These are phyloP conservation scores for Trichogramma evanescens DNA, from an alignment of 2,888 invertebrate genomes.

Conservation along the genomic window DNA sequence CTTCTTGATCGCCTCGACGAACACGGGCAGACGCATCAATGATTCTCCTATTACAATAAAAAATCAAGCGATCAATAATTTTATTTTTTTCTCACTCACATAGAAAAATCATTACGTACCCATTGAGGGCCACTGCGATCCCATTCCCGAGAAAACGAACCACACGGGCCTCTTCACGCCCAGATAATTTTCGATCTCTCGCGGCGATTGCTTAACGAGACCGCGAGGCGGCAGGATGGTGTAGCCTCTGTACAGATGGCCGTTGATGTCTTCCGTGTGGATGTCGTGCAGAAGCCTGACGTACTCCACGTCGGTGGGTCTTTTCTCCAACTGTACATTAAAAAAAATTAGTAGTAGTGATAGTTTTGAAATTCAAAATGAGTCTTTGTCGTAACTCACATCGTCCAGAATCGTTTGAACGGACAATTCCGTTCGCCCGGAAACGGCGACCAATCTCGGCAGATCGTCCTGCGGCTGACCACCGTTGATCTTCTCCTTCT, in stretches of 20 bases:
- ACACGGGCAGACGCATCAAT: slow-evolving; percentile 61
- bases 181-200: slow-evolving; percentile 44
- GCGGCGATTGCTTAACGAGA: not conserved
- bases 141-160: slow-evolving; percentile 90
- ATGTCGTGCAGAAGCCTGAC: slow-evolving; percentile 56
- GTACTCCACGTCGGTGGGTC: slow-evolving; percentile 57
- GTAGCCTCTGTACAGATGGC: slow-evolving; percentile 70
- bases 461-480: slow-evolving; percentile 58
- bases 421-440: slow-evolving; percentile 73
- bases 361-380: not conserved
- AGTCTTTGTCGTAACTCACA: slow-evolving; percentile 43
- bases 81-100: not conserved
- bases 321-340: slow-evolving; percentile 34
- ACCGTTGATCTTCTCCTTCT: slow-evolving; percentile 56
- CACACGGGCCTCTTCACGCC: slow-evolving; percentile 68
- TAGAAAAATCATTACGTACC: slow-evolving; percentile 45
- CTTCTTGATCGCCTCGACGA: slow-evolving; percentile 57
- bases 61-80: not conserved
- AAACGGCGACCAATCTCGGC: slow-evolving; percentile 65
- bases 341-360: not conserved
- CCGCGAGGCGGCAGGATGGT: slow-evolving; percentile 50
- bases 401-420: slow-evolving; percentile 60
- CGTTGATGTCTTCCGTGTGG: slow-evolving; percentile 50
- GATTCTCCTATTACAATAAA: slow-evolving; percentile 53
- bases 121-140: slow-evolving; percentile 83